Percentiles rank a stretch among this genome's conserved stretches.
Conservation (phyloP, 35 echinoderm and acorn worm species). For the Lytechinus pictus region DNA sequence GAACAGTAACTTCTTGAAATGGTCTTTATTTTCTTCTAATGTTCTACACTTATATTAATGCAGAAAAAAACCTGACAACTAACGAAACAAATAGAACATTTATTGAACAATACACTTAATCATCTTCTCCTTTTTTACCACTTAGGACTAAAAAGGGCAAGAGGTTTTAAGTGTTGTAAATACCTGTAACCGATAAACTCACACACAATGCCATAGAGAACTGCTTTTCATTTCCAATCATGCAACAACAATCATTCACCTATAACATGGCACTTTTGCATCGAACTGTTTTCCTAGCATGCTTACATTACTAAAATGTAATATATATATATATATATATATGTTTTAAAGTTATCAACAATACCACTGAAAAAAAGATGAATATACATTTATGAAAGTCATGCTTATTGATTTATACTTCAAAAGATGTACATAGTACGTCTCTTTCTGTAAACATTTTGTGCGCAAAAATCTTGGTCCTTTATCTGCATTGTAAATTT, state of each 20-base stretch:
- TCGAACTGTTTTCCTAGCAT: background rate
- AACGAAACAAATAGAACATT: background rate
- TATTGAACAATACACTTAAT: background rate
- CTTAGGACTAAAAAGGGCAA: background rate
- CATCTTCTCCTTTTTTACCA: background rate
- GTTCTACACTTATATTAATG: background rate
- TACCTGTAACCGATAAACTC: background rate
- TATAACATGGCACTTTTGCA: background rate
- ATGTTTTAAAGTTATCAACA: no score
- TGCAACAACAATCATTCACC: background rate
- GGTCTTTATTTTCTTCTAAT: background rate
- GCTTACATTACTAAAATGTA: no score
- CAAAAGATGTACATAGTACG: no score
- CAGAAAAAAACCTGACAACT: background rate
- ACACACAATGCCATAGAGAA: background rate
- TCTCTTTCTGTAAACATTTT: background rate
- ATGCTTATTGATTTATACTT: background rate
- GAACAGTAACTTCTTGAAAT: background rate
- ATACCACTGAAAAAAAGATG: background rate
- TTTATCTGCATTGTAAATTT: background rate
- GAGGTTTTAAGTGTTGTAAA: background rate
- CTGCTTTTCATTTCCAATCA: background rate
- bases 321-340: no score
- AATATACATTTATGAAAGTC: background rate
- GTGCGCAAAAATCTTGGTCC: background rate